A percentile compares a stretch with the other conserved stretches of the same genome.
Conservation (phyloP, 2,797 vertebrate genomes). For the Dendrocincla tyrannina region DNA sequence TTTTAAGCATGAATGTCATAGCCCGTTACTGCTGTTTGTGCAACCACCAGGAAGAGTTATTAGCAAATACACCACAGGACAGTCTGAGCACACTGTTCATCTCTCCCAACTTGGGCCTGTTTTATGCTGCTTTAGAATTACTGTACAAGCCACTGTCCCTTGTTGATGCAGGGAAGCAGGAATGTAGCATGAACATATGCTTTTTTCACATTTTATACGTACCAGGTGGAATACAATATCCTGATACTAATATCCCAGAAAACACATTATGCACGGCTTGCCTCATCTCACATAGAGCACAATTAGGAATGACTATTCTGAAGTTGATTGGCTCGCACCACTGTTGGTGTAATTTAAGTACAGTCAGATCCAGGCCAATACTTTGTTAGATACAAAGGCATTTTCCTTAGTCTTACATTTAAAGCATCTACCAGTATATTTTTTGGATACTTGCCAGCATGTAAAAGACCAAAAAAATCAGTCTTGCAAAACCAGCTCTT, state of each 20-base stretch:
- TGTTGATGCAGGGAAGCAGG: not conserved
- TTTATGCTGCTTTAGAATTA: not conserved
- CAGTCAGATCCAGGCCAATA: not conserved
- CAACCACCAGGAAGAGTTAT: not conserved
- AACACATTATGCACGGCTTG: rapidly evolving
- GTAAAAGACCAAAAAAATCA: not conserved
- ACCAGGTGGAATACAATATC: not conserved
- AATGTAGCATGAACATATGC: not conserved
- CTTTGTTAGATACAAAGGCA: not conserved
- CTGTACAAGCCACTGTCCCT: not conserved
- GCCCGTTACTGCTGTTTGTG: not conserved
- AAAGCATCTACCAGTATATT: not conserved
- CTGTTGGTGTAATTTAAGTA: not conserved
- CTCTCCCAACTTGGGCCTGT: not conserved
- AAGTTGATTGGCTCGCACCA: not conserved
- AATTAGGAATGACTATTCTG: not conserved
- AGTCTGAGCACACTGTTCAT: not conserved
- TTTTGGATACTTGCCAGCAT: not conserved
- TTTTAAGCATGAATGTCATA: not conserved
- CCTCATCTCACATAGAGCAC: not conserved
- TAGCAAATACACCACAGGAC: not conserved
- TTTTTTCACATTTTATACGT: not conserved
- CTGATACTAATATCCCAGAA: not conserved
- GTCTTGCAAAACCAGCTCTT: not conserved
- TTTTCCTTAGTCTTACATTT: not conserved